Base-by-base conservation (phyloP, 2,113 vertebrate genomes). In the Pygoscelis antarcticus region DNA sequence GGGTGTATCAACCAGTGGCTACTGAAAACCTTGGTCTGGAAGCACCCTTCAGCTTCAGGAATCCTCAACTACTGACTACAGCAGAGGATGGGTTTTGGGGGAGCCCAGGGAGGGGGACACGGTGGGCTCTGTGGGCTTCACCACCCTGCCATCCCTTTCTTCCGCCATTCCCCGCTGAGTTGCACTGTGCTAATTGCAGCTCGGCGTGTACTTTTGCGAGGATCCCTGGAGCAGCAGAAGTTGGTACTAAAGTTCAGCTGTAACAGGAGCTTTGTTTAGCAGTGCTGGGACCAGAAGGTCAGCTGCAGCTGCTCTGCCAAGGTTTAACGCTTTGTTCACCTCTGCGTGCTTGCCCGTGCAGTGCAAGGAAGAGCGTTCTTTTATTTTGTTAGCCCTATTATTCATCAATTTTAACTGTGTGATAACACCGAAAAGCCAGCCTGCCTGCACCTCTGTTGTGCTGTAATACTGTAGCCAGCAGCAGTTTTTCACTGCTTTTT, bases 251-350 rank as follows among this genome's bases (percentile, higher is more conserved):
- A 97, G 97, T 97, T 97, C 95, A 97, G 95, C 97, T 97, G 97
- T 97, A 97, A 97, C 96, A 96, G 95, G 97, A 97, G 95, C 97
- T 97, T 96, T 96, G 97, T 96, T 97, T 90, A 77, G 94, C 46
- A 2, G 93, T 81, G 94, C 91, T 77, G 93, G 79, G 97, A 94
- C 93, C 97, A 97, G 95, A 94, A 97, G 96, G 97, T 97, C 97
- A 97, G 95, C 89, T 5, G 97, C 97, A 97, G 96, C 96, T 97
- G 95, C 95, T 95, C 96, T 96, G 94, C 94, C 93, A 87, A 89
- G 27, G 54, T 97, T 97, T 97, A 97, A 97, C 95, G 30, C 97
- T 97, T 97, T 96, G 94, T 94, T 97, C 96, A 86, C 97, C 96
- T 90, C 94, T 30, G 40, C 19, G 4, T 3, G 2, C 90, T 82